These are phyloP conservation scores for Scomber japonicus DNA, from an alignment of 2,113 vertebrate genomes.

Conservation along the genomic window DNA sequence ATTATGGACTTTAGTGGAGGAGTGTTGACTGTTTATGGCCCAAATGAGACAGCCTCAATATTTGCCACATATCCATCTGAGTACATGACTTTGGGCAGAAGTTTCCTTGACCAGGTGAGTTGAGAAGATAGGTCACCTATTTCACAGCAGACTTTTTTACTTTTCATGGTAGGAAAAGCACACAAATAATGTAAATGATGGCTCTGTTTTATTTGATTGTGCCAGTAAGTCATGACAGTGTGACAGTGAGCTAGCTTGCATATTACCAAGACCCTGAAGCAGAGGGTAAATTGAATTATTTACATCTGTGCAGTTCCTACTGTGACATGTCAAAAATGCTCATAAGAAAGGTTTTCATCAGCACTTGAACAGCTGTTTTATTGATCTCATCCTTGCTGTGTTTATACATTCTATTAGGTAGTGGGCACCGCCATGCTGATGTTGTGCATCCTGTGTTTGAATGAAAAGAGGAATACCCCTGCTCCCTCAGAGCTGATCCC, in stretches of 20 bases:
- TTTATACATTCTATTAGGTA: constrained; percentile 74
- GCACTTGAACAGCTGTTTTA: neutral
- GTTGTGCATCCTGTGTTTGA: constrained; percentile 83
- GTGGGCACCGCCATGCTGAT: constrained; percentile 86
- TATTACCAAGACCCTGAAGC: too few relatives aligned
- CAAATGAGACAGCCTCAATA: constrained; percentile 89
- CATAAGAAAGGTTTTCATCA: too few relatives aligned
- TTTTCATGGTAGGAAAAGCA: too few relatives aligned
- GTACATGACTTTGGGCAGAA: constrained; percentile 76
- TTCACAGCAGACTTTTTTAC: too few relatives aligned
- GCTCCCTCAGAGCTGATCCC: constrained; percentile 85
- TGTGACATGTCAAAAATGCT: too few relatives aligned
- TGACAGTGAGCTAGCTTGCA: too few relatives aligned
- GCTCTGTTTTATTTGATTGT: too few relatives aligned
- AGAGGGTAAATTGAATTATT: too few relatives aligned
- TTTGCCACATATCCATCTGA: constrained; percentile 89
- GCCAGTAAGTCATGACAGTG: too few relatives aligned
- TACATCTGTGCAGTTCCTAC: too few relatives aligned
- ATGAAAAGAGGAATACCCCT: constrained; percentile 83
- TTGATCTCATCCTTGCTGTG: neutral
- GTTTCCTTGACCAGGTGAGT: constrained; percentile 89
- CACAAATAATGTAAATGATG: too few relatives aligned
- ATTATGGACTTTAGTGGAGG: constrained; percentile 86
- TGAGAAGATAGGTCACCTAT: neutral
- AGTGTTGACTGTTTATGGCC: constrained; percentile 82